phyloP scores from a whole-genome alignment of 2,113 vertebrate genomes.

The Mobula hypostoma region DNA sequence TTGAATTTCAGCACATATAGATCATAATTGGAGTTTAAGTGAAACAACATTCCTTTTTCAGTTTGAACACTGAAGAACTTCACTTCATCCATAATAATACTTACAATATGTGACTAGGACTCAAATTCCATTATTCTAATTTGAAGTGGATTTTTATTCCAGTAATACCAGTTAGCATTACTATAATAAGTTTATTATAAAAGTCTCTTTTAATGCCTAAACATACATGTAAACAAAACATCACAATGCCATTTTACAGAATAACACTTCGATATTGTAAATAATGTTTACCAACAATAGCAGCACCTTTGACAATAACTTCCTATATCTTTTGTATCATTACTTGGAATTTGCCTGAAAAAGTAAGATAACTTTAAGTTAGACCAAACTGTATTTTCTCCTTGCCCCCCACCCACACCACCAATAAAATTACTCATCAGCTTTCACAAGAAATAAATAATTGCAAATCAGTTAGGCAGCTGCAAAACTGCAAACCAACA shows the following conservation, averaged over 20 bases:
- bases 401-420: no score
- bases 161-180: not conserved
- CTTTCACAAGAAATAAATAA: not conserved
- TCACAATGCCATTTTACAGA: not conserved
- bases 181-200: not conserved
- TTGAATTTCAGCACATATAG: not conserved
- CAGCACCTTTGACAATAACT: not conserved
- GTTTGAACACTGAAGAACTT: not conserved
- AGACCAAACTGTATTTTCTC: not conserved
- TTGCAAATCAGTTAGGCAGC: not conserved
- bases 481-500: not conserved
- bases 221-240: constrained; percentile 29
- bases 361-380: constrained; percentile 33
- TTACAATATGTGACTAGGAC: not conserved
- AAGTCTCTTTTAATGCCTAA: not conserved
- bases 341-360: constrained; percentile 92
- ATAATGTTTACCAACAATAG: not conserved
- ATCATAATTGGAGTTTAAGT: not conserved
- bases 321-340: constrained; percentile 91
- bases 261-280: constrained; percentile 18
- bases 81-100: not conserved
- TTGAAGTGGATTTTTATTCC: not conserved
- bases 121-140: not conserved
- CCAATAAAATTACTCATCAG: not conserved
- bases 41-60: not conserved